phyloP scores from a whole-genome alignment of 2,888 invertebrate species.

The Polymixis lichenea region DNA sequence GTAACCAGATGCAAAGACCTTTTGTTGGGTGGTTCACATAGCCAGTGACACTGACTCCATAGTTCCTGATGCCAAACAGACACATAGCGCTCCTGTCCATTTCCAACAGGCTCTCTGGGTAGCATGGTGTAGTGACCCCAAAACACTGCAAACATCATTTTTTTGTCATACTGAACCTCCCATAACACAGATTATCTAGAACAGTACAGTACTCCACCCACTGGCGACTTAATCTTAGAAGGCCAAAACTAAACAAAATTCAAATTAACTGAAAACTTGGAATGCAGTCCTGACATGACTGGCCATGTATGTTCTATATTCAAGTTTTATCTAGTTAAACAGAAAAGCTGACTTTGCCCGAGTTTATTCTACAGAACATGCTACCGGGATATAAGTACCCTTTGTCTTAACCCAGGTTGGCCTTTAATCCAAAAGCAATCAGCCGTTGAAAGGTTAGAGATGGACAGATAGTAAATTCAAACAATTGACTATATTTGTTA shows the following conservation, averaged over 20 bases:
- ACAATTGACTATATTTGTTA: not conserved
- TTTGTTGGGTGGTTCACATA: constrained; percentile 96
- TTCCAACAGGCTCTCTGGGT: constrained; percentile 91
- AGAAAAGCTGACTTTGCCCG: no score
- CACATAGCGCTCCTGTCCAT: constrained; percentile 98
- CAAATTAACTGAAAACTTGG: not conserved
- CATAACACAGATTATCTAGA: not conserved
- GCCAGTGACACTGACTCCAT: constrained; percentile 98
- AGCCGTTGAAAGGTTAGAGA: not conserved
- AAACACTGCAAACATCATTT: constrained; percentile 92
- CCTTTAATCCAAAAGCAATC: not conserved
- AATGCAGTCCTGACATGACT: not conserved
- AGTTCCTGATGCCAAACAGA: constrained; percentile 97
- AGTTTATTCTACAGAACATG: not conserved
- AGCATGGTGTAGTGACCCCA: constrained; percentile 94
- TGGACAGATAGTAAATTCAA: not conserved
- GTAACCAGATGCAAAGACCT: constrained; percentile 97
- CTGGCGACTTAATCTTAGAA: not conserved
- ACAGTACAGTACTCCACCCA: not conserved
- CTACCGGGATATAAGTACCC: not conserved
- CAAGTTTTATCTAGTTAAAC: not conserved
- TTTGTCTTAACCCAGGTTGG: not conserved
- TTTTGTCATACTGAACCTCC: not conserved
- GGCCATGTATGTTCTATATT: not conserved
- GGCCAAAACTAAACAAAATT: not conserved